Percentiles rank a stretch among this genome's conserved stretches.
Conservation (phyloP, 2,797 vertebrate genomes). For the Sebastes trivittatus region DNA sequence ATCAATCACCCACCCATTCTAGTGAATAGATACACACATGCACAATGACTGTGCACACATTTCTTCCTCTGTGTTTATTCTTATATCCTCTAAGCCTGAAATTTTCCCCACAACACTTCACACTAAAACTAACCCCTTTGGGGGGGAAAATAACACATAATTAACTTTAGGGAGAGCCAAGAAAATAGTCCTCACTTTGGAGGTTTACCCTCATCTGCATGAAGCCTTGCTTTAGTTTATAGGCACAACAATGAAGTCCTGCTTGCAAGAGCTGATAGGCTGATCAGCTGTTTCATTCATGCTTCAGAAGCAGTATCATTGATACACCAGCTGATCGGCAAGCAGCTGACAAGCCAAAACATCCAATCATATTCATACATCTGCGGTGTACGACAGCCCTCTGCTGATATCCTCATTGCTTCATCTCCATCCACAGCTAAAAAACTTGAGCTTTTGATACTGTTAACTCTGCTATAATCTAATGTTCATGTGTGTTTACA, state of each 20-base stretch:
- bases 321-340: not conserved
- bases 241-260: not conserved
- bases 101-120: conserved; percentile 38
- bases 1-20: conserved; percentile 51
- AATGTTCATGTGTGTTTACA: not conserved
- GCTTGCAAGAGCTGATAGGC: conserved; percentile 19
- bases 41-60: conserved; percentile 24
- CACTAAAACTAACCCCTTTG: conserved; percentile 4
- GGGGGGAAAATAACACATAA: conserved; percentile 25
- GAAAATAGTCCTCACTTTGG: not conserved
- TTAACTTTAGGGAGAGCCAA: conserved; percentile 20
- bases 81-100: conserved; percentile 29
- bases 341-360: not conserved
- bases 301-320: not conserved
- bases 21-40: conserved; percentile 35
- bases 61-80: conserved; percentile 23
- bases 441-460: not conserved
- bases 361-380: not conserved
- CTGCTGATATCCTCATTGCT: not conserved
- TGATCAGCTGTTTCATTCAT: conserved; percentile 7
- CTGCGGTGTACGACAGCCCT: not conserved
- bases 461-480: not conserved
- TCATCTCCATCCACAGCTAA: not conserved
- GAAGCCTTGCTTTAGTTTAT: conserved; percentile 1
- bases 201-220: not conserved